phyloP scores from a whole-genome alignment of 2,888 invertebrate species.

The Tinea semifulvella region DNA sequence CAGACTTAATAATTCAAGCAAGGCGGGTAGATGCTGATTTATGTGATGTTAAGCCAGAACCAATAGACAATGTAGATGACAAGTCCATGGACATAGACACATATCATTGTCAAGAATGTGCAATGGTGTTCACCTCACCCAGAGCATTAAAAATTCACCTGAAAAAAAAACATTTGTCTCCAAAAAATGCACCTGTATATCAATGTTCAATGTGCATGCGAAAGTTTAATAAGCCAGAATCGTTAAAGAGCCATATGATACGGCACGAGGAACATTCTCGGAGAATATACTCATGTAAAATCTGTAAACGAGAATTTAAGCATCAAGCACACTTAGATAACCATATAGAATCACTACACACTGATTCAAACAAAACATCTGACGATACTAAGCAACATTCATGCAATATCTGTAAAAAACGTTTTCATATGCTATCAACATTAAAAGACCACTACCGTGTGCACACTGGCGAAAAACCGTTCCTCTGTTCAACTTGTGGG shows the following conservation, averaged over 20 bases:
- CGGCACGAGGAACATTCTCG: slow-evolving; percentile 34
- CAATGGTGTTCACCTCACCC: not conserved
- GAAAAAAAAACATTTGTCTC: slow-evolving; percentile 13
- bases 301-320: slow-evolving; percentile 62
- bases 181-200: slow-evolving; percentile 20
- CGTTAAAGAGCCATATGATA: slow-evolving; percentile 38
- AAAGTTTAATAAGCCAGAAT: slow-evolving; percentile 39
- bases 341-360: slow-evolving; percentile 52
- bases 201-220: slow-evolving; percentile 45
- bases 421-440: slow-evolving; percentile 47
- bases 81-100: not conserved
- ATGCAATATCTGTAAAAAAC: slow-evolving; percentile 52
- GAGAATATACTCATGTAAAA: slow-evolving; percentile 35
- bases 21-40: not conserved
- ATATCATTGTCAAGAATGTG: not conserved
- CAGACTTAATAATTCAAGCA: too few species aligned
- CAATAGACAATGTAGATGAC: not conserved
- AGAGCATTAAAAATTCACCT: slow-evolving; percentile 13
- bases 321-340: slow-evolving; percentile 61
- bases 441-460: slow-evolving; percentile 65
- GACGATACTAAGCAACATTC: slow-evolving; percentile 43
- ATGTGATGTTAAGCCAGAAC: not conserved
- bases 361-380: not conserved
- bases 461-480: slow-evolving; percentile 69
- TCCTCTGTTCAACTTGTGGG: slow-evolving; percentile 63